A percentile compares a stretch with the other conserved stretches of the same genome.
phyloP scores from a whole-genome alignment of 2,797 vertebrate genomes.

The Benthosema pterotum region DNA sequence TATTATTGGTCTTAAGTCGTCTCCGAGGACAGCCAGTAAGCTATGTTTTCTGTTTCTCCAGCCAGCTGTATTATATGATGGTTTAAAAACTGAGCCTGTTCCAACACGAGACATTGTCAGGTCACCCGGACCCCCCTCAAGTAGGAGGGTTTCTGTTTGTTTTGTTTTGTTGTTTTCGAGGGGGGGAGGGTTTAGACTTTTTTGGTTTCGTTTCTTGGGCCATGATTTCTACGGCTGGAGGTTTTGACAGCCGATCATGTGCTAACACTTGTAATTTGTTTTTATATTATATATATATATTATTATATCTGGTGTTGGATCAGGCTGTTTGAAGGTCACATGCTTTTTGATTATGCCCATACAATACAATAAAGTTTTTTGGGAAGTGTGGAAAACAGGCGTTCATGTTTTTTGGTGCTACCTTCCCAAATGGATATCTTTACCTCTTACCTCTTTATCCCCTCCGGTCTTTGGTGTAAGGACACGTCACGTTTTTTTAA shows the following conservation, averaged over 20 bases:
- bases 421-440: constrained; percentile 78
- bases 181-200: constrained; percentile 20
- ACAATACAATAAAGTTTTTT: constrained; percentile 53
- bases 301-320: constrained; percentile 67
- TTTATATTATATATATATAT: constrained; percentile 65
- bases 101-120: constrained; percentile 36
- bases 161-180: constrained; percentile 11
- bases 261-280: constrained; percentile 67
- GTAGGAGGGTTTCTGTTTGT: constrained; percentile 52
- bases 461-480: constrained; percentile 26
- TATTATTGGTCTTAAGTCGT: constrained; percentile 54
- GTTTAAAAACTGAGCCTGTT: constrained; percentile 36
- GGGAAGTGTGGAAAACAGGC: constrained; percentile 79
- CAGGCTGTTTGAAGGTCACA: constrained; percentile 65
- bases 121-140: constrained; percentile 32
- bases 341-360: constrained; percentile 68
- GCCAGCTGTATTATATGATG: constrained; percentile 60
- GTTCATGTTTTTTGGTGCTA: constrained; percentile 85
- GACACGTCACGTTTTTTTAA: constrained; percentile 1
- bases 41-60: constrained; percentile 41
- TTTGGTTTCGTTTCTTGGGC: constrained; percentile 25
- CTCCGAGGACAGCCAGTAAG: constrained; percentile 65
- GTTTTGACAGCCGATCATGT: constrained; percentile 51
- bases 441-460: constrained; percentile 51
- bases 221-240: constrained; percentile 33